Percentiles rank a stretch among this genome's conserved stretches.
Conservation (phyloP, 2,888 invertebrate genomes). For the Dusona sp. region DNA sequence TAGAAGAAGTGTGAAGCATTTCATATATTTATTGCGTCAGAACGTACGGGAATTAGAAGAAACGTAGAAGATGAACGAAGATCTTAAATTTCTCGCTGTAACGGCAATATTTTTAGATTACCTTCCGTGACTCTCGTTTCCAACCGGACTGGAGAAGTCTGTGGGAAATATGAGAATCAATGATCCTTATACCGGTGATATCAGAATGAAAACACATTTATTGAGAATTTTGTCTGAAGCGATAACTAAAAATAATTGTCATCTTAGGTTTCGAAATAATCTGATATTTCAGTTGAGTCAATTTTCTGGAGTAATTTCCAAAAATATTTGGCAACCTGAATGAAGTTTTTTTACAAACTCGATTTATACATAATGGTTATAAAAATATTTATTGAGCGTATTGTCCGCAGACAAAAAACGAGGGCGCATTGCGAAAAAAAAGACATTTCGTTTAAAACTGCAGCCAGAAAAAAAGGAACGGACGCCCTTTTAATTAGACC, state of each 20-base stretch:
- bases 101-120: constrained; percentile 22
- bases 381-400: neutral
- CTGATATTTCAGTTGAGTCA: neutral
- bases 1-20: neutral
- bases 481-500: constrained; percentile 13
- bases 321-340: neutral
- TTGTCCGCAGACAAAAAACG: neutral
- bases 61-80: neutral
- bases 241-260: neutral
- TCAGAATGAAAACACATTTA: neutral
- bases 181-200: neutral
- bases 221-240: neutral
- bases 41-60: neutral
- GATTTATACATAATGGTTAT: neutral
- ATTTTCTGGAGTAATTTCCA: neutral
- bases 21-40: neutral
- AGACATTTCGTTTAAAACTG: neutral
- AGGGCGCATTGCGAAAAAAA: neutral
- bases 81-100: constrained; percentile 31
- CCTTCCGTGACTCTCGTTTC: constrained; percentile 40
- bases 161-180: constrained; percentile 9
- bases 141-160: constrained; percentile 11
- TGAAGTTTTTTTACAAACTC: neutral
- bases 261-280: neutral
- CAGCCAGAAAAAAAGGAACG: constrained; percentile 7